Evolutionary conservation across 2,797 vertebrate species (phyloP).

Genomic region (Myripristis jacobus): DNA sequence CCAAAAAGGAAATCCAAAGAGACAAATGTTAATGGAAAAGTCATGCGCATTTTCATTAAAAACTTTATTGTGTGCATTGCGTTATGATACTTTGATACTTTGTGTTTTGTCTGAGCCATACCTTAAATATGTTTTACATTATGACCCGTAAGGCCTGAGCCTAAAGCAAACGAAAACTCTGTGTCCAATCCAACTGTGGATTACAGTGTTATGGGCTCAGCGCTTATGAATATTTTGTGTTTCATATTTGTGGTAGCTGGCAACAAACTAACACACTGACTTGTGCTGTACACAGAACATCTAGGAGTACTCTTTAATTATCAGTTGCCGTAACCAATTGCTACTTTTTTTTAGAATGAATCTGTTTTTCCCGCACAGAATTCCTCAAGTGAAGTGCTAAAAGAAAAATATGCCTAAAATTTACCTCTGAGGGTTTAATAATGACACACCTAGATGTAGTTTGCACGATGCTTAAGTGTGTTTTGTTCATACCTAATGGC

Average conservation of each 20-base stretch:
- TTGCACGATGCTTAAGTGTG: too few species aligned
- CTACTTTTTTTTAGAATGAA: too few species aligned
- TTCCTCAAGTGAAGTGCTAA: too few species aligned
- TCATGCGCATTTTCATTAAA: not conserved
- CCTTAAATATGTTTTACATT: not conserved
- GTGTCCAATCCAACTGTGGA: not conserved
- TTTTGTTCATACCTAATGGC: too few species aligned
- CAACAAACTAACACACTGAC: not conserved
- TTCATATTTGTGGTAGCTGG: not conserved
- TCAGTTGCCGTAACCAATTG: too few species aligned
- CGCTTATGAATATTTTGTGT: not conserved
- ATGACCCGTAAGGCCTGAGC: not conserved
- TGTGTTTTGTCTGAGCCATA: not conserved
- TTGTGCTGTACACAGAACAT: not conserved
- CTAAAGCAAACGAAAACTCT: not conserved
- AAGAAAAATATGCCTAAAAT: too few species aligned
- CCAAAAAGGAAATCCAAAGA: not conserved
- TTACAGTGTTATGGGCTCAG: not conserved
- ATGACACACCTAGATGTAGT: not conserved
- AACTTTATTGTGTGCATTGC: too few species aligned
- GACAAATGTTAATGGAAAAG: not conserved
- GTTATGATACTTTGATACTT: too few species aligned
- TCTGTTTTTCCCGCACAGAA: too few species aligned
- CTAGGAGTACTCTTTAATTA: not conserved
- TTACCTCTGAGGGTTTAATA: too few species aligned